These are phyloP conservation scores for Tetragnatha versicolor DNA, from an alignment of 1,140 invertebrate genomes.

Conservation along the genomic window DNA sequence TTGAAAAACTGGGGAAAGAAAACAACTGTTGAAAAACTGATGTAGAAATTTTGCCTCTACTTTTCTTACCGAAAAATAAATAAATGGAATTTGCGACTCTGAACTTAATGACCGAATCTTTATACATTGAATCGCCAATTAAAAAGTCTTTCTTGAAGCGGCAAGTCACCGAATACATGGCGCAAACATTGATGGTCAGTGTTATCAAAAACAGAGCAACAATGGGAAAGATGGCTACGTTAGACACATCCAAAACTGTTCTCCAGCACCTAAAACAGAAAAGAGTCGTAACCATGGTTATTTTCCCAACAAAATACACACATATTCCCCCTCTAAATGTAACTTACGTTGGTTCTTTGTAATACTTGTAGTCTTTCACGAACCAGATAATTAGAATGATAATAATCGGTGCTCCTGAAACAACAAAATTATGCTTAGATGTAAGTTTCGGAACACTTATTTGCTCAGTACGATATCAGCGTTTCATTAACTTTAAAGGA, in stretches of 20 bases:
- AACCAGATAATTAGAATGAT: conserved; percentile 31
- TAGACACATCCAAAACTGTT: not conserved
- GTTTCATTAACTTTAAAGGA: no score
- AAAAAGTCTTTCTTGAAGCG: conserved; percentile 29
- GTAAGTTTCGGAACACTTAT: no score
- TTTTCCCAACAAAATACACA: not conserved
- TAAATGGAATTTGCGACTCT: conserved; percentile 30
- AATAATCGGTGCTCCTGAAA: conserved; percentile 11
- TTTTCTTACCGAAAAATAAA: conserved; percentile 32
- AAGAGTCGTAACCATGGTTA: not conserved
- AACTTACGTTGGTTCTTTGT: not conserved
- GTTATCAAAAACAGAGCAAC: not conserved
- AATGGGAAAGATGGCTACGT: conserved; percentile 3
- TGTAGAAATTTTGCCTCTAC: not conserved
- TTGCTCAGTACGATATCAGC: no score
- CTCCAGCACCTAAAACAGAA: not conserved
- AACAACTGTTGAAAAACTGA: not conserved
- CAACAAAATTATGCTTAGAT: not conserved
- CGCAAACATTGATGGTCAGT: conserved; percentile 8
- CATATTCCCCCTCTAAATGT: not conserved
- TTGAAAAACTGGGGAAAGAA: not conserved
- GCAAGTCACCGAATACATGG: conserved; percentile 19
- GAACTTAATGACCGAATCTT: conserved; percentile 34
- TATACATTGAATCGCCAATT: not conserved
- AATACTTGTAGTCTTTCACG: conserved; percentile 2